These are phyloP conservation scores for Plectropomus leopardus DNA, from an alignment of 2,113 vertebrate species.

Conservation along the genomic window DNA sequence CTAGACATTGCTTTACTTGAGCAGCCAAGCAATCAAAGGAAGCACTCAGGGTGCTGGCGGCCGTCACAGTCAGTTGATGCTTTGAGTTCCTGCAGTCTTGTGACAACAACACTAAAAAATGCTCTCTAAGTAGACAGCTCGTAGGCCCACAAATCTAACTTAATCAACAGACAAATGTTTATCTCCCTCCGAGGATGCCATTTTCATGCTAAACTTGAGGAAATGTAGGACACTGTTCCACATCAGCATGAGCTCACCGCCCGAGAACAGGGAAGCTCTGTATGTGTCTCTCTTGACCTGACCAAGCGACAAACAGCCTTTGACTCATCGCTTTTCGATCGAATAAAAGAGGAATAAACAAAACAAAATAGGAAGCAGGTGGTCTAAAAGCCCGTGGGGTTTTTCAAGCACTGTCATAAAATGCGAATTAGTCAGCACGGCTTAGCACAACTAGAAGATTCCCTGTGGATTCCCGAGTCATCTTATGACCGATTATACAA, in stretches of 20 bases:
- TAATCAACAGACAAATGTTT: constrained; percentile 28
- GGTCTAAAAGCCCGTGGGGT: background rate
- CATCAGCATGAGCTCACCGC: background rate
- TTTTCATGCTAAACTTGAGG: background rate
- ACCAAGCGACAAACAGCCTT: background rate
- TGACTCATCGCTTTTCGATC: constrained; percentile 41
- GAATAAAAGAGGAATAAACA: background rate
- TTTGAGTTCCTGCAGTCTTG: constrained; percentile 8
- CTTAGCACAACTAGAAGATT: background rate
- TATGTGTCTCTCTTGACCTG: constrained; percentile 40
- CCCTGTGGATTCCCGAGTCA: constrained; percentile 23
- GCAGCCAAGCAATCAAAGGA: background rate
- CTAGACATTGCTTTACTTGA: background rate
- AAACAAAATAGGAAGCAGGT: constrained; percentile 31
- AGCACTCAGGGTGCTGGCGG: background rate
- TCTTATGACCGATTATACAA: background rate
- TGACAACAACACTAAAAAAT: constrained; percentile 6
- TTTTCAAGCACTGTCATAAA: background rate
- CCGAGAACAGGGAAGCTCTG: constrained; percentile 28
- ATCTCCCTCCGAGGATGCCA: background rate
- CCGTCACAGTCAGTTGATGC: background rate
- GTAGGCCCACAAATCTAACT: background rate
- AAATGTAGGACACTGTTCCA: background rate
- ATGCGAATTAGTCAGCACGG: constrained; percentile 11
- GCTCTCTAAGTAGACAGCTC: background rate